Conservation (phyloP, 2,888 invertebrate species). For the Digitonthophagus gazella region DNA sequence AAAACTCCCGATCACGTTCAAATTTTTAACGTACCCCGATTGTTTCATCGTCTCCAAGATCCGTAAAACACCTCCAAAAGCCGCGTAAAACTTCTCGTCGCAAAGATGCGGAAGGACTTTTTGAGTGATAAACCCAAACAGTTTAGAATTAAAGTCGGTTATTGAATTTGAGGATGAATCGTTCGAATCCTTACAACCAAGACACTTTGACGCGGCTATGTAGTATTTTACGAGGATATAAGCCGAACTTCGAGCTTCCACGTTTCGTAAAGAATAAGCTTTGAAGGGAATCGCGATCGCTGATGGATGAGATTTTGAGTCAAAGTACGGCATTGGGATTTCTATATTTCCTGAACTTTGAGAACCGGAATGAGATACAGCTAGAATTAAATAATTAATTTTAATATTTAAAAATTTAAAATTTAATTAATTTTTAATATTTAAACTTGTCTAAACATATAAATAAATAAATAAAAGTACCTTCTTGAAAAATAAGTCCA, state of each 20-base stretch:
- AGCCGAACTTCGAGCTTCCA: slow-evolving; percentile 49
- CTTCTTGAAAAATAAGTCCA: slow-evolving; percentile 27
- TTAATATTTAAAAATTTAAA: not conserved
- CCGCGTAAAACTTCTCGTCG: slow-evolving; percentile 62
- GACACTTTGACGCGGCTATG: slow-evolving; percentile 48
- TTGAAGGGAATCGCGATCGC: slow-evolving; percentile 64
- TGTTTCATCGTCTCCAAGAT: slow-evolving; percentile 49
- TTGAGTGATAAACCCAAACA: slow-evolving; percentile 57
- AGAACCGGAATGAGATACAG: not conserved
- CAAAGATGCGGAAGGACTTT: slow-evolving; percentile 53
- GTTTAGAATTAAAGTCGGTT: slow-evolving; percentile 53
- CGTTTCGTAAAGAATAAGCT: slow-evolving; percentile 53
- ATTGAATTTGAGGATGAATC: slow-evolving; percentile 38
- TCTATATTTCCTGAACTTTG: slow-evolving; percentile 2
- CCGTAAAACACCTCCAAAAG: slow-evolving; percentile 48
- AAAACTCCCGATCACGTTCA: slow-evolving; percentile 34
- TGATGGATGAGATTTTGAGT: slow-evolving; percentile 55
- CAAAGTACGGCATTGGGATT: slow-evolving; percentile 59
- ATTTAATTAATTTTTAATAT: not conserved
- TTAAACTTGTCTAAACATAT: not conserved
- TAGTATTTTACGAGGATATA: slow-evolving; percentile 57
- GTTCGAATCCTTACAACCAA: slow-evolving; percentile 47
- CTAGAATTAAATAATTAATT: not conserved
- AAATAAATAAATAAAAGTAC: not conserved
- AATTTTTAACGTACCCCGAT: slow-evolving; percentile 25